Conservation (phyloP, 2,113 vertebrate species). For the Ahaetulla prasina region DNA sequence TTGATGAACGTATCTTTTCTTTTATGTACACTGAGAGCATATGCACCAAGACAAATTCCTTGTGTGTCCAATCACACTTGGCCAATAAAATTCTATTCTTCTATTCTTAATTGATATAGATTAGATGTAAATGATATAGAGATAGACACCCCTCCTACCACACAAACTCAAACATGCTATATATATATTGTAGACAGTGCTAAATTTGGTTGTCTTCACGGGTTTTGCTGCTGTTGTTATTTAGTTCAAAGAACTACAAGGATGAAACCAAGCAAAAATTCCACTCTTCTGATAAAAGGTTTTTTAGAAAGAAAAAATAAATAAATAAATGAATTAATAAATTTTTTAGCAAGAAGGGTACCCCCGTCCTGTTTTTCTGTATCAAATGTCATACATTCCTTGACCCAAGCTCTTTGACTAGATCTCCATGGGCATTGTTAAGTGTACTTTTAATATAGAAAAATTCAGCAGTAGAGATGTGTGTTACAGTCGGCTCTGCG, state of each 20-base stretch:
- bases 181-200: not conserved
- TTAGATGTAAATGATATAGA: not conserved
- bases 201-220: not conserved
- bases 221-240: not conserved
- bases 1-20: no score
- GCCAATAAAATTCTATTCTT: no score
- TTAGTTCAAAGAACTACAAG: constrained; percentile 8
- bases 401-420: constrained; percentile 34
- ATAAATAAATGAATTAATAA: constrained; percentile 24
- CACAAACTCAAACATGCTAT: not conserved
- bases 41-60: no score
- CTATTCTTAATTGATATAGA: no score
- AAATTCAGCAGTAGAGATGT: constrained; percentile 21
- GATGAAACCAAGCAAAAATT: not conserved
- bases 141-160: not conserved
- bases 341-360: constrained; percentile 21
- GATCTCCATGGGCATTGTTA: constrained; percentile 63
- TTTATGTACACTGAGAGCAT: no score
- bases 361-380: not conserved
- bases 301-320: constrained; percentile 27
- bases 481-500: constrained; percentile 13
- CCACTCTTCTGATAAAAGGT: constrained; percentile 33
- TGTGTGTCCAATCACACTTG: no score
- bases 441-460: constrained; percentile 36
- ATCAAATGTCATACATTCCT: constrained; percentile 22